Conservation (phyloP, 2,888 invertebrate genomes). For the Cryptus viduatorius region DNA sequence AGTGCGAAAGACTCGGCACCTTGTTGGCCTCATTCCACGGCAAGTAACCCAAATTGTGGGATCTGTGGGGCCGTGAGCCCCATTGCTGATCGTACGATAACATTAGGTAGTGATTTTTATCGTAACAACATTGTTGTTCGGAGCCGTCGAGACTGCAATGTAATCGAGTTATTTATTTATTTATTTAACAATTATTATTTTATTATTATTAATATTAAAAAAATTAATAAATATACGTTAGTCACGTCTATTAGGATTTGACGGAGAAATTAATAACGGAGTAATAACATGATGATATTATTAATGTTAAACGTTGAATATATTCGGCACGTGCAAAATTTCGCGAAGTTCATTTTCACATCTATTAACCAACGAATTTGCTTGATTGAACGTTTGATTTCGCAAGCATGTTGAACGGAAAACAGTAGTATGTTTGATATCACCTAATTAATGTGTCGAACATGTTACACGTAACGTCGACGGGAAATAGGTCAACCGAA, state of each 20-base stretch:
- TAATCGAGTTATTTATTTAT: not conserved
- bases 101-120: conserved; percentile 95
- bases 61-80: conserved; percentile 94
- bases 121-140: conserved; percentile 99
- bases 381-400: no score
- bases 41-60: conserved; percentile 95
- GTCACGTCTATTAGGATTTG: no score
- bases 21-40: conserved; percentile 98
- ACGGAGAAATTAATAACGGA: no score
- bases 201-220: not conserved
- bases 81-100: conserved; percentile 98
- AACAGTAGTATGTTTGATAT: no score
- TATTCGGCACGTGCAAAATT: not conserved
- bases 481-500: no score
- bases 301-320: not conserved
- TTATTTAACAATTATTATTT: not conserved
- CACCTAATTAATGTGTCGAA: no score
- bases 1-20: conserved; percentile 97
- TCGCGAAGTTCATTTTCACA: not conserved
- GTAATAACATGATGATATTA: not conserved
- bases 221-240: not conserved
- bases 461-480: no score
- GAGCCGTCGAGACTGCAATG: conserved; percentile 92
- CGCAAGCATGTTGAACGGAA: no score
- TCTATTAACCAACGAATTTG: no score